phyloP scores from a whole-genome alignment of 1,140 invertebrate genomes.

The Drosophila pandora region DNA sequence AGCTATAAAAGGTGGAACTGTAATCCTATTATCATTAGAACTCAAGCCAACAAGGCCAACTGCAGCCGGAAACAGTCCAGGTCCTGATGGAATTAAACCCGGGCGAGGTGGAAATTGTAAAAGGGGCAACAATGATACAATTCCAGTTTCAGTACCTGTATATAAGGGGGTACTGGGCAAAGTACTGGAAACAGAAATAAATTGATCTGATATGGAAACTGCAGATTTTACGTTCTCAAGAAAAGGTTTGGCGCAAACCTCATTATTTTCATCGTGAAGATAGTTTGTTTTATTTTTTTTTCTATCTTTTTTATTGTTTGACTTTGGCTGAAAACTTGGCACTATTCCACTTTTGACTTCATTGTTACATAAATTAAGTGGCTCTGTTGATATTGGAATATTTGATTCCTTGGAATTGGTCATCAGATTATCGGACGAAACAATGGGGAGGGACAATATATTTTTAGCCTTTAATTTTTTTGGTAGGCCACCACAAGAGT shows the following conservation, averaged over 20 bases:
- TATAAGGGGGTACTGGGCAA: conserved; percentile 18
- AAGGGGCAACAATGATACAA: conserved; percentile 55
- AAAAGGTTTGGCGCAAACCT: background rate
- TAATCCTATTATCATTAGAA: conserved; percentile 8
- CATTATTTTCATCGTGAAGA: background rate
- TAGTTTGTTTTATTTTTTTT: conserved; percentile 45
- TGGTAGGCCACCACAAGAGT: background rate
- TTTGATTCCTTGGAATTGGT: background rate
- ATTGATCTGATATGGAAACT: background rate
- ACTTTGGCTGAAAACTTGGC: conserved; percentile 10
- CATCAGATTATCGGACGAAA: background rate
- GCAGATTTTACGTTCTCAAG: conserved; percentile 13
- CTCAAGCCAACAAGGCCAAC: conserved; percentile 39
- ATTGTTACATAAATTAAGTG: conserved; percentile 46
- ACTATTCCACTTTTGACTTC: background rate
- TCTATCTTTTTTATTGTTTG: conserved; percentile 61
- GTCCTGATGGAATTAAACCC: conserved; percentile 87
- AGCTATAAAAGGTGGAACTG: conserved; percentile 48
- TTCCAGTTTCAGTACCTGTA: conserved; percentile 27
- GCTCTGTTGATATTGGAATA: conserved; percentile 25
- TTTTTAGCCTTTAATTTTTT: conserved; percentile 26
- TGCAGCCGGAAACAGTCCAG: conserved; percentile 84
- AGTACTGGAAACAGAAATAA: background rate
- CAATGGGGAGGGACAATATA: background rate
- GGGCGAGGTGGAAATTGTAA: conserved; percentile 86